Conservation (phyloP, 2,888 invertebrate species). For the Eurois occulta region DNA sequence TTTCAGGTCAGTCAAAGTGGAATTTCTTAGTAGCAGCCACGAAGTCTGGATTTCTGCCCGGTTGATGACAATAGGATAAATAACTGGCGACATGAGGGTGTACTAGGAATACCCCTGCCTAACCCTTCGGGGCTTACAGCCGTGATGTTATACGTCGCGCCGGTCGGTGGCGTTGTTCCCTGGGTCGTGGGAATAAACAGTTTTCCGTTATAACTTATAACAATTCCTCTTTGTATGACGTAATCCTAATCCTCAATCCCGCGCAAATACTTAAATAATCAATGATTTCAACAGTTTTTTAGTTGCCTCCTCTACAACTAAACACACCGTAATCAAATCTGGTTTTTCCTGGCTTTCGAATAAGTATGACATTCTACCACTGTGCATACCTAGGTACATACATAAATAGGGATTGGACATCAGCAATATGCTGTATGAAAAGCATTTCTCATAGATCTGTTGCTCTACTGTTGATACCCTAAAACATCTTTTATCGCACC, state of each 20-base stretch:
- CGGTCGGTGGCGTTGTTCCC: background rate
- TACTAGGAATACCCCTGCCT: background rate
- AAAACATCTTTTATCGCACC: no score
- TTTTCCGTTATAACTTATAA: conserved; percentile 23
- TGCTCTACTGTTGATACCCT: no score
- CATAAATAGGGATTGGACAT: no score
- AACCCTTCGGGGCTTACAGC: background rate
- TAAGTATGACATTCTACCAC: no score
- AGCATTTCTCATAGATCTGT: background rate
- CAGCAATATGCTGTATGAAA: no score
- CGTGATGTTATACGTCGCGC: background rate
- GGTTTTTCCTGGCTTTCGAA: background rate
- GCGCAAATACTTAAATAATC: background rate
- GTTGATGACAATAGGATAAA: background rate
- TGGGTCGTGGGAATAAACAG: conserved; percentile 32
- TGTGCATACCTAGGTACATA: background rate
- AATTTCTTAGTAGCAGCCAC: no score
- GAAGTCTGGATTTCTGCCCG: background rate
- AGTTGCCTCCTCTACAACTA: background rate
- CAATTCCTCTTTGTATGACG: conserved; percentile 9
- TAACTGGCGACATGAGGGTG: no score
- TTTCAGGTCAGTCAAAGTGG: background rate
- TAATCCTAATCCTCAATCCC: conserved; percentile 5
- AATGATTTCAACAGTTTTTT: background rate
- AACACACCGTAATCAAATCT: background rate